Percentiles rank a stretch among this genome's conserved stretches.
phyloP scores from a whole-genome alignment of 2,888 invertebrate species.

The Noctua janthina region DNA sequence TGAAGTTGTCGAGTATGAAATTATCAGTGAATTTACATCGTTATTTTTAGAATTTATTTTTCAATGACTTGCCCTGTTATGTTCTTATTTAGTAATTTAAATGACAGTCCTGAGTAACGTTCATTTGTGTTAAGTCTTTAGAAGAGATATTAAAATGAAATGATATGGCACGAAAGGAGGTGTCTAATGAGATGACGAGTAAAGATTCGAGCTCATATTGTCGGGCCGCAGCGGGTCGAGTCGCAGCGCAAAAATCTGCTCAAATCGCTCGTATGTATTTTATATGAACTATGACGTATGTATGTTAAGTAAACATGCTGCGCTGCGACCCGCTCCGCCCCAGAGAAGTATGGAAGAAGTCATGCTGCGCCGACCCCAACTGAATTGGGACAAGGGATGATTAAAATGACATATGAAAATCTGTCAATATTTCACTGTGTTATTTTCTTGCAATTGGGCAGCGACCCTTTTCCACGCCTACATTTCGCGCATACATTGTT shows the following conservation, averaged over 20 bases:
- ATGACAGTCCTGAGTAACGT: not conserved
- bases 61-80: not conserved
- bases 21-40: not conserved
- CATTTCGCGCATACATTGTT: conserved; percentile 69
- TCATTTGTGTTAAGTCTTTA: not conserved
- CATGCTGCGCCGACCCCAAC: too few relatives aligned
- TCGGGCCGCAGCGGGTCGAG: too few relatives aligned
- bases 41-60: not conserved
- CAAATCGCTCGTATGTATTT: too few relatives aligned
- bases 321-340: too few relatives aligned
- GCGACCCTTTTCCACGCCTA: conserved; percentile 65
- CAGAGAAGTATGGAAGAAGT: too few relatives aligned
- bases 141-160: not conserved
- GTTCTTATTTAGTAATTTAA: not conserved
- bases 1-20: not conserved
- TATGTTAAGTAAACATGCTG: too few relatives aligned
- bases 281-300: too few relatives aligned
- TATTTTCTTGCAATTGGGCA: not conserved
- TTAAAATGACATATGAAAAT: not conserved
- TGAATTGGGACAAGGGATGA: too few relatives aligned
- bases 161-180: too few relatives aligned
- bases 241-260: too few relatives aligned
- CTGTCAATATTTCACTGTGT: not conserved
- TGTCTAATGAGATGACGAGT: too few relatives aligned
- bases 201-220: too few relatives aligned